A percentile compares a stretch with the other conserved stretches of the same genome.
Conservation (phyloP, 1,140 invertebrate species). For the Anthonomus grandis region DNA sequence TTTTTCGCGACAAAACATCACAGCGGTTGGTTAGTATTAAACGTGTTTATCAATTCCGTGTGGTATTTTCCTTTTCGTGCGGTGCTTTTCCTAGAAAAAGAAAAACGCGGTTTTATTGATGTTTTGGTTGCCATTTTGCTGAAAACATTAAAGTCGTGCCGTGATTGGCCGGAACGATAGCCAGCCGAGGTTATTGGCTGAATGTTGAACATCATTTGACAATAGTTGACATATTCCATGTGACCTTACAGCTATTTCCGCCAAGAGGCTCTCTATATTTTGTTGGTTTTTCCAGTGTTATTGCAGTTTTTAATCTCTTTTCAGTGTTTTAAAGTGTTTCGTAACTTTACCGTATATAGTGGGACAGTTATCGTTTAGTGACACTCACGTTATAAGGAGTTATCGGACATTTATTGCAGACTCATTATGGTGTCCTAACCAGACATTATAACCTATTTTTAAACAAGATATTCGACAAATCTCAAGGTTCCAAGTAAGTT, state of each 20-base stretch:
- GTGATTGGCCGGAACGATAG: conserved; percentile 14
- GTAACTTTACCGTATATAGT: not conserved
- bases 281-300: conserved; percentile 15
- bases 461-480: conserved; percentile 25
- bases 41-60: no score
- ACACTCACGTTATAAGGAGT: not conserved
- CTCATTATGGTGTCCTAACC: conserved; percentile 29
- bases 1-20: conserved; percentile 13
- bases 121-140: conserved; percentile 30
- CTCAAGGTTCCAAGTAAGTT: conserved; percentile 29
- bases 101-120: conserved; percentile 8
- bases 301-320: not conserved
- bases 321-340: not conserved
- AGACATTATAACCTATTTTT: conserved; percentile 24
- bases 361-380: not conserved
- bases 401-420: conserved; percentile 13
- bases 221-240: conserved; percentile 24
- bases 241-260: conserved; percentile 19
- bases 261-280: conserved; percentile 9
- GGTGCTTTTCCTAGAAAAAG: conserved; percentile 2
- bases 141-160: conserved; percentile 1
- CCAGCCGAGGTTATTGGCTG: conserved; percentile 12
- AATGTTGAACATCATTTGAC: not conserved
- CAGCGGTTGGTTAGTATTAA: not conserved
- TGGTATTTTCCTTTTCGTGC: not conserved